A percentile compares a stretch with the other conserved stretches of the same genome.
Evolutionary conservation across 2,888 invertebrate genomes (phyloP).

Genomic region (Geophilus truncorum): DNA sequence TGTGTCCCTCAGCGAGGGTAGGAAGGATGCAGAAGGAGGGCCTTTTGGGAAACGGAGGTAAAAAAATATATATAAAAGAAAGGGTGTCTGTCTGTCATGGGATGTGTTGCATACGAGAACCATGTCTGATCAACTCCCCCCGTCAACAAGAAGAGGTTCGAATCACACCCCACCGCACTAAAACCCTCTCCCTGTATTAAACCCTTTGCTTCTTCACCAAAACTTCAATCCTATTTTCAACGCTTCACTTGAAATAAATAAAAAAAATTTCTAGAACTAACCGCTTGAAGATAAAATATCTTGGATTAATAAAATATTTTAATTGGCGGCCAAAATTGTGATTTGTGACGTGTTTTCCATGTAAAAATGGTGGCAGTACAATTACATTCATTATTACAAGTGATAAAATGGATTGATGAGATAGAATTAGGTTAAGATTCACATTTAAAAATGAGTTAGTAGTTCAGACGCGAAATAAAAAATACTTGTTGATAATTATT

Average conservation of each 20-base stretch:
- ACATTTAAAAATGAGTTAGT: constrained; percentile 1
- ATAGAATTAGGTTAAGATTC: constrained; percentile 6
- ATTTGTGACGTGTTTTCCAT: neutral
- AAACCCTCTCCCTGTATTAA: constrained; percentile 1
- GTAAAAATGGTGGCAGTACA: neutral
- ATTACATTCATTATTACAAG: neutral
- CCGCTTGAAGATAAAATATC: no score
- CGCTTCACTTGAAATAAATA: neutral
- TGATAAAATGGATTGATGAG: neutral
- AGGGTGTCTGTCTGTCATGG: constrained; percentile 25
- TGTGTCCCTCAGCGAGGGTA: constrained; percentile 20
- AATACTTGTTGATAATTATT: neutral
- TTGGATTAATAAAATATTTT: no score
- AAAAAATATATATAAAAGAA: constrained; percentile 16
- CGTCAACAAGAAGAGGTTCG: constrained; percentile 8
- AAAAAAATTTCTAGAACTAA: neutral
- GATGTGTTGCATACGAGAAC: constrained; percentile 25
- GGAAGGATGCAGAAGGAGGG: constrained; percentile 25
- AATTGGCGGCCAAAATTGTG: no score
- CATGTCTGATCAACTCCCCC: constrained; percentile 27
- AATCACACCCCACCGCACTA: constrained; percentile 7
- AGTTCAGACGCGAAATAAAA: neutral
- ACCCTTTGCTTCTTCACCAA: neutral
- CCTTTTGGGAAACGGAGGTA: neutral
- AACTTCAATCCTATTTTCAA: neutral